Evolutionary conservation across 2,113 vertebrate genomes (phyloP), one percentile per base, ranked within the genome.

Genomic region (Pimephales promelas): DNA sequence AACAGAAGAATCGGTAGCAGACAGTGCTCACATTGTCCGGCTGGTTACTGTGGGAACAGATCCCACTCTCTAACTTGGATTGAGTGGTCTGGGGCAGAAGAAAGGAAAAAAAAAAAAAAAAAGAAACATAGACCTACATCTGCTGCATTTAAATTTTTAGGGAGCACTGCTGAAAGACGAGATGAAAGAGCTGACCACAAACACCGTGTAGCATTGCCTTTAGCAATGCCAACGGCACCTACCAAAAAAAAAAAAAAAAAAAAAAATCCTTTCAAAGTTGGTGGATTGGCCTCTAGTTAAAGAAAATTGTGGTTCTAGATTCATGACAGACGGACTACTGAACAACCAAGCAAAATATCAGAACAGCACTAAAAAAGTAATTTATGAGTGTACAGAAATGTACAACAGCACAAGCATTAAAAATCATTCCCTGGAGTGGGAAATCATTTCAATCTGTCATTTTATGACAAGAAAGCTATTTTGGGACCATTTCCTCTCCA

Each of bases 101-200:
- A 43, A 64, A 49, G 45, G 22, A 3, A 13, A n/a, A 64, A 36
- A 54, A 54, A 2, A 54, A 0, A 54, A 20, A 2, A 20, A 20
- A 54, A 49, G 47, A 73, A 62, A 24, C 68, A 62, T 45, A 73
- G 14, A 24, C 16, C 43, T 75, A 36, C 68, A 54, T 85, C 49
- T 81, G 61, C 64, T 79, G 62, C 34, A 54, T 40, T 59, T 74
- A 34, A 64, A 70, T 78, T 77, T 78, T 28, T 36, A 40, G 16
- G 52, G 62, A 78, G 49, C 31, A 24, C 40, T 79, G 52, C 31
- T 74, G 24, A 79, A 71, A 79, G 11, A 56, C n/a, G 72, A 49
- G 83, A 84, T 84, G 52, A 84, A 84, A 71, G 75, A 28, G 52
- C 26, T 57, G 83, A 70, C 47, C 62, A 54, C 49, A 57, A 84